Evolutionary conservation across 2,113 vertebrate genomes (phyloP).

Genomic region (Psettodes erumei): DNA sequence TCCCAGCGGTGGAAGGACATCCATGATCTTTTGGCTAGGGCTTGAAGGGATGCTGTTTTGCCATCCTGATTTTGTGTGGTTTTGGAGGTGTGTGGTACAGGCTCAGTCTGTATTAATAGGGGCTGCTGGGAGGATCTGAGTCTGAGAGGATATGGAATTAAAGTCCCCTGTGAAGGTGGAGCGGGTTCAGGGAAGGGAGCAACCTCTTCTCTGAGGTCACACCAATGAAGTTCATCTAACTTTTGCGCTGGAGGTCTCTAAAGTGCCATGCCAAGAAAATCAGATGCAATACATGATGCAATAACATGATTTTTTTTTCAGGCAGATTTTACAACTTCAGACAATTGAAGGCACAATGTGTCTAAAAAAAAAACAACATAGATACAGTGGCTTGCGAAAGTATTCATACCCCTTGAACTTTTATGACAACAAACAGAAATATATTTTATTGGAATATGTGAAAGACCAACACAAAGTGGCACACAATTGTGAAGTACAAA

Average conservation of each 20-base stretch:
- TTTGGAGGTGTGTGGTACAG: neutral
- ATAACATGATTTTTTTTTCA: neutral
- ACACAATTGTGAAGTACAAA: too few species aligned
- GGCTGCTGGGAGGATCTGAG: slow-evolving; percentile 3
- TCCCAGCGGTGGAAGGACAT: neutral
- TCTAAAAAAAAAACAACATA: too few species aligned
- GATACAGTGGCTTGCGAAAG: too few species aligned
- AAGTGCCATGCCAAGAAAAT: neutral
- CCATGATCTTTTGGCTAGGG: neutral
- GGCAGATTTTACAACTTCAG: neutral
- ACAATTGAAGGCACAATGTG: neutral
- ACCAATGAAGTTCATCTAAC: slow-evolving; percentile 33
- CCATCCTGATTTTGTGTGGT: neutral
- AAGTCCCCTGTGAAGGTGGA: neutral
- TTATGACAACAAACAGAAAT: too few species aligned
- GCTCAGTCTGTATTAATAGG: neutral
- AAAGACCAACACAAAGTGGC: too few species aligned
- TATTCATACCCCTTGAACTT: too few species aligned
- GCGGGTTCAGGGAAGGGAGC: slow-evolving; percentile 54
- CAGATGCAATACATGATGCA: neutral
- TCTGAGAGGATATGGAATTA: neutral
- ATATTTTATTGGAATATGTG: too few species aligned
- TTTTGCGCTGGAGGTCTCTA: slow-evolving; percentile 44
- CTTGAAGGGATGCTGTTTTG: neutral
- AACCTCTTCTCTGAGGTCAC: slow-evolving; percentile 54